phyloP scores from a whole-genome alignment of 2,113 vertebrate species.

The Oenanthe melanoleuca region DNA sequence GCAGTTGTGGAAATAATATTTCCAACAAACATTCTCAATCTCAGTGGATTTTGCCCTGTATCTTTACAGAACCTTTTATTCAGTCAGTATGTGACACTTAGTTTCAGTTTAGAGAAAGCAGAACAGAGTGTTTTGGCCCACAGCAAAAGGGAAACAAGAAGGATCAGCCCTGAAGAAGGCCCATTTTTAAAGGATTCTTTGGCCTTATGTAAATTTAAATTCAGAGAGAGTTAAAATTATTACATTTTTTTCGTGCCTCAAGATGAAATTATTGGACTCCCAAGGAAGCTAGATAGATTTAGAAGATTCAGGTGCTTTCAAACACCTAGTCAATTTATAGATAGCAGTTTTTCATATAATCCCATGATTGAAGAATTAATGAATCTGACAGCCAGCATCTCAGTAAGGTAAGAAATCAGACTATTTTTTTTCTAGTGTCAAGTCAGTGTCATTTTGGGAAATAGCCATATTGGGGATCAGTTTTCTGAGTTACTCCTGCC shows the following conservation, averaged over 20 bases:
- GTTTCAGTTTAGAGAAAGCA: not conserved
- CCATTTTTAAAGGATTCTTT: not conserved
- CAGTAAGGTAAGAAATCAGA: not conserved
- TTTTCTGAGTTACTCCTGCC: not conserved
- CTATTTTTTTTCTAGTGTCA: not conserved
- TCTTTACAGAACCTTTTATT: not conserved
- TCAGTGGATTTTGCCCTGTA: not conserved
- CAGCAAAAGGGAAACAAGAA: not conserved
- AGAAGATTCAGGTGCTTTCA: conserved; percentile 23
- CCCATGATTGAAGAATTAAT: conserved; percentile 12
- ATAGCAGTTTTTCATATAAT: conserved; percentile 25
- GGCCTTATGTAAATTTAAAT: conserved; percentile 10
- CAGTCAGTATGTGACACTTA: not conserved
- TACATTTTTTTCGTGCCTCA: not conserved
- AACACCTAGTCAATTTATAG: conserved; percentile 32
- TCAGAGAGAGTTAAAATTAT: not conserved
- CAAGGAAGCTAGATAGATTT: not conserved
- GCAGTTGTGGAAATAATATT: not conserved
- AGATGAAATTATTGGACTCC: conserved; percentile 30
- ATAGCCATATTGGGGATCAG: not conserved
- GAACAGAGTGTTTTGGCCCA: not conserved
- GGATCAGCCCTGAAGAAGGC: not conserved
- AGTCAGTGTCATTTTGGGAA: not conserved
- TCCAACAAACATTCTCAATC: not conserved
- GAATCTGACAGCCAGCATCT: not conserved